phyloP scores from a whole-genome alignment of 2,113 vertebrate genomes.

The Micronycteris hirsuta region DNA sequence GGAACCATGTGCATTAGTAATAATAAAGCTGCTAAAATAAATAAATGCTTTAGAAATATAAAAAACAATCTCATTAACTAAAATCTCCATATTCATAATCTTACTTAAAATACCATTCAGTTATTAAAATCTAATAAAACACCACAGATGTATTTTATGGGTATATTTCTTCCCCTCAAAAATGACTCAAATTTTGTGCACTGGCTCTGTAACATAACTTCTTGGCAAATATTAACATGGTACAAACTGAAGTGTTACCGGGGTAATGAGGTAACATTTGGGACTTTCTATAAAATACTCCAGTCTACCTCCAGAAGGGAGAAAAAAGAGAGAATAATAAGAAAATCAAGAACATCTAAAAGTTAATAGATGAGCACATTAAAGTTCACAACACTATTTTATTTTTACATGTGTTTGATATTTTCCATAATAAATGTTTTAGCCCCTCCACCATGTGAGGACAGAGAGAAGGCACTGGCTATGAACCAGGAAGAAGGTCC shows the following conservation, averaged over 20 bases:
- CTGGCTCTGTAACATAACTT: slow-evolving; percentile 37
- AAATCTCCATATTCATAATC: slow-evolving; percentile 16
- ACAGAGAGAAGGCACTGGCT: not conserved
- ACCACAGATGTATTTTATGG: not conserved
- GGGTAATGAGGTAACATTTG: not conserved
- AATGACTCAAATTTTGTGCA: not conserved
- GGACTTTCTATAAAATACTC: not conserved
- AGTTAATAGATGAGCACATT: not conserved
- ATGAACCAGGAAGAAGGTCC: not conserved
- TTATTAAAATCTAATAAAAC: slow-evolving; percentile 22
- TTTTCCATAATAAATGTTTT: not conserved
- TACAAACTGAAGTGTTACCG: not conserved
- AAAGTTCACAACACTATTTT: not conserved
- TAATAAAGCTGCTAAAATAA: slow-evolving; percentile 63
- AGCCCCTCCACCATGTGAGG: not conserved
- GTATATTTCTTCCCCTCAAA: not conserved
- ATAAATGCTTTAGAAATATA: not conserved
- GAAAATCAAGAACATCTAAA: slow-evolving; percentile 13
- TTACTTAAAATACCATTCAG: slow-evolving; percentile 12
- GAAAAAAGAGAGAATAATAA: not conserved
- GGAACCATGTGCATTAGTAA: slow-evolving; percentile 62
- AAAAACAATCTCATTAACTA: not conserved
- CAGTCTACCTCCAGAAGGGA: not conserved
- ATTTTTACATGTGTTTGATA: not conserved
- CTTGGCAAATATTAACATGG: slow-evolving; percentile 7